Base-by-base conservation (phyloP, 2,888 invertebrate genomes). In the Suillia variegata region DNA sequence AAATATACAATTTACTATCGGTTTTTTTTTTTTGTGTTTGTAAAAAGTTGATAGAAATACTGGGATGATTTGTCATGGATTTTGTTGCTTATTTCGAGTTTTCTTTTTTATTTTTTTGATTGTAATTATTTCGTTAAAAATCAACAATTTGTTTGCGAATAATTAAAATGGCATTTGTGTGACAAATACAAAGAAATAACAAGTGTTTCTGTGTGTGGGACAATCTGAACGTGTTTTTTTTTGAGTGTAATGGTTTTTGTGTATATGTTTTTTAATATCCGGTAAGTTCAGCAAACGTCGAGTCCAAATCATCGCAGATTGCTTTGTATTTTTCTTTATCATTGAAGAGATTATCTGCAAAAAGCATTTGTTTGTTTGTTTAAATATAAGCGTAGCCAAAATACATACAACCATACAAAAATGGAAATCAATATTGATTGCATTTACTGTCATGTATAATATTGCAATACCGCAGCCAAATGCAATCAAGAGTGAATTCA, bases 231-330 rank as follows among this genome's bases (percentile, higher is more conserved):
- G 10, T 10, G 38, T 38, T 5, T 38, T 4, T 10, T 38, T 38
- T 38, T 48, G 51, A 18, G 31, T 21, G 4, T 48, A 31, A 56
- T 50, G 47, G n/a, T 15, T 59, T 54, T 60, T 55, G 58, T 21
- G 52, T 57, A 60, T 50, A 63, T 63, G 13, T 61, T 63, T 66
- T 76, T 91, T 93, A 95, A 89, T 95, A 95, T 89, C 93, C 95
- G 85, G 94, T 94, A 86, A 96, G 90, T 87, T 96, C 96, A 83
- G 94, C 92, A 88, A 94, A 95, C 84, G 96, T 96, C 86, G 91
- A 90, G 87, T 96, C 96, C 89, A 96, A 87, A 87, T 96, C 96
- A 87, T 96, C 96, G 88, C 93, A 93, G 88, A 96, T 95, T 85
- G 91, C 89, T 91, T 96, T 96, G 92, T 95, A 92, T 83, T 91